Evolutionary conservation across 2,113 vertebrate genomes (phyloP), one percentile per base, ranked within the genome.

Genomic region (Podiceps cristatus): DNA sequence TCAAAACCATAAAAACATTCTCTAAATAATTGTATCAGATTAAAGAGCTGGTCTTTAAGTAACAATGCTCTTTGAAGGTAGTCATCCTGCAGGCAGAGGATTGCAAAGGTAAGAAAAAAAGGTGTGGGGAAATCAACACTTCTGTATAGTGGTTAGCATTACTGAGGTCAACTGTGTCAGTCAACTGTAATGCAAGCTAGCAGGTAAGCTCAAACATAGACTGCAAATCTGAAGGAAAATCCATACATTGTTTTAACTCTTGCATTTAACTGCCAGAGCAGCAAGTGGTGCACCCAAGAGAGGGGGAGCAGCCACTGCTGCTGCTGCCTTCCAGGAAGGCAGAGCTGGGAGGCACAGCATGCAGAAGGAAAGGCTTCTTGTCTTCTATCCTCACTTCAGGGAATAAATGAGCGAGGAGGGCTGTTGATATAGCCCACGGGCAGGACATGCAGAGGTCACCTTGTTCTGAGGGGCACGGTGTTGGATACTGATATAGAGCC

Each of bases 371-470:
- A 64, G 62, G 35, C 35, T 92, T 75, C 67, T 60, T 2, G 3
- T 44, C 90, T 87, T 56, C 76, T 37, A 1, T 9, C 40, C 77
- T 66, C 49, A 13, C 76, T 63, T 55, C 28, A 85, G 62, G 73
- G 87, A 92, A 87, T 9, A 72, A 55, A n/a, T 0, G 4, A 90
- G 44, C 0, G 1, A n/a, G 0, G 0, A 81, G 42, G 10, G 28
- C 67, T 88, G 68, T 2, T 24, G 55, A 18, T 8, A 8, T 3
- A 50, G 13, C 33, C 62, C 35, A 37, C 0, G 35, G 55, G 47
- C 44, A 71, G 60, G 27, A 42, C 47, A 23, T 28, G 37, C 69
- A 84, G 76, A 72, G 37, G 44, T 72, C 45, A 33, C 73, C 1
- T 22, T 68, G 80, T 68, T 81, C 73, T 13, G 10, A 47, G 44